Evolutionary conservation across 1,140 invertebrate genomes (phyloP), one percentile per base, ranked within the genome.

Genomic region (Pachyrhynchus sulphureomaculatus): DNA sequence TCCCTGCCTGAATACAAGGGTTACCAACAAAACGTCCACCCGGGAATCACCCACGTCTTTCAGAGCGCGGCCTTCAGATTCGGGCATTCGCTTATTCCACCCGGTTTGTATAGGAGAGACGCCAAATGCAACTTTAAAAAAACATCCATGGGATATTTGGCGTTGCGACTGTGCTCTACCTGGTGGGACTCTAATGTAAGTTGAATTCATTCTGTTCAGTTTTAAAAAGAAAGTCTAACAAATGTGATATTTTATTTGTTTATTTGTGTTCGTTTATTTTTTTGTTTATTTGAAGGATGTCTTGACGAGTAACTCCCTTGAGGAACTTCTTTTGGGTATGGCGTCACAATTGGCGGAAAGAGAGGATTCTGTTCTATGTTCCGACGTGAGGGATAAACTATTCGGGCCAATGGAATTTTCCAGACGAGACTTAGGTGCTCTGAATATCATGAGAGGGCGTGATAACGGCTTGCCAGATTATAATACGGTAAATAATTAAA

Each of bases 331-430:
- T 0, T 87, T 96, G 82, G 94, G 93, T 0, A 88, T 99, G 84
- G 80, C 91, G 0, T 97, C 95, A 0, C 97, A 99, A 77, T 79
- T 98, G 42, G 92, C 95, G 0, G 97, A 99, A 77, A 83, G 86
- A 34, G 97, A 99, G 76, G 97, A 99, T 74, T 86, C 90, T 0
- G 81, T 96, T 2, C 82, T 99, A 0, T 95, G 96, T 63, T 94
- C 94, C 0, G 97, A 99, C 78, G 89, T 99, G 2, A 80, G 96
- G 52, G 96, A 99, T 74, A 97, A 95, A 75, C 83, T 97, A 0
- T 99, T 98, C 75, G 97, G 97, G 0, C 96, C 96, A 0, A 94
- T 98, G 88, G 96, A 99, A 71, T 99, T 97, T 77, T 95, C 95
- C 0, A 81, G 95, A 21, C 80, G 96, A 9, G 97, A 99, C 80